Base-by-base conservation (phyloP, 1,140 invertebrate species). In the Caenorhabditis latens region DNA sequence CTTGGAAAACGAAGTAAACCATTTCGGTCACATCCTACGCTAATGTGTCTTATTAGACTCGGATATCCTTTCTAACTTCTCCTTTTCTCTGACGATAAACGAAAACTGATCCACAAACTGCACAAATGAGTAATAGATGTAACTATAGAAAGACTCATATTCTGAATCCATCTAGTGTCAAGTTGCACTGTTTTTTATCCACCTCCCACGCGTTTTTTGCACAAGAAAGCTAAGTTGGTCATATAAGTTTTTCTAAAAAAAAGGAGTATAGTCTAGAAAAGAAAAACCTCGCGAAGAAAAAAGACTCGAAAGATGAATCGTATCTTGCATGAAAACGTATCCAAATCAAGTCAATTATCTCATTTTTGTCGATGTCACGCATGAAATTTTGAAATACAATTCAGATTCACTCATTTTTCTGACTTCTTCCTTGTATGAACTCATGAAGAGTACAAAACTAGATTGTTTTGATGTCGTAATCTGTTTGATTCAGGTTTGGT, bases 291-390 rank as follows among this genome's bases (percentile, higher is more conserved):
- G 0, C 11, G 1, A n/a, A 58, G 16, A 13, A 13, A n/a, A 58
- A 58, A n/a, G 55, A 58, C n/a, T 19, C 55, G 11, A 58, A 1
- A 40, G 24, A 46, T 71, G 42, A 43, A 46, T 71, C 42, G 65
- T 71, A 71, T 46, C 2, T 32, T 32, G 32, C 65, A 71, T 19
- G 40, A 40, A 53, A 53, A 42, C 24, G 21, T 46, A 71, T 71
- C 43, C 65, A 79, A 79, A 79, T 79, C 71, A n/a, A 50, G 71
- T 40, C 71, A 79, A 79, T 79, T 79, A 79, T 53, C 14, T 79
- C n/a, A 4, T 32, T 32, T 32, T 11, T 58, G 11, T 50, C 43
- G 6, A 50, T 71, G 46, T 79, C 71, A 79, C 71, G n/a, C 61
- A 71, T 43, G 8, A 24, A 19, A 71, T 40, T 32, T 40, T 24